Base-by-base conservation (phyloP, 2,113 vertebrate species). In the Dendropsophus ebraccatus region DNA sequence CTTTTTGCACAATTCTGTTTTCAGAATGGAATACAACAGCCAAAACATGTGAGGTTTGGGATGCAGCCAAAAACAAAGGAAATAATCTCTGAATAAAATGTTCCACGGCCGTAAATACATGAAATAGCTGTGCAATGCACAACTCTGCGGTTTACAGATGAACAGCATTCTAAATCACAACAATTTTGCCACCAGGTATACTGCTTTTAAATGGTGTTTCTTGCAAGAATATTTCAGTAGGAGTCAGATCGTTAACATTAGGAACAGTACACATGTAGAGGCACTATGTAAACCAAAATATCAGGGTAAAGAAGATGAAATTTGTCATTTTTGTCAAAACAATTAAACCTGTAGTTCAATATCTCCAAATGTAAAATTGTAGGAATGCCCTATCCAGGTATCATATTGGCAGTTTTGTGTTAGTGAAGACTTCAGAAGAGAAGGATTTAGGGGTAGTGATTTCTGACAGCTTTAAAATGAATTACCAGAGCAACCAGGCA, bases 11-110 rank as follows among this genome's bases (percentile, higher is more conserved):
- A 70, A 88, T 84, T 90, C 89, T 90, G 90, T 91, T 91, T 89
- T 87, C 87, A 92, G 92, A 93, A 94, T 92, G 90, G 92, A 94
- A 93, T 95, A 91, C 93, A 91, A 54, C 75, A 90, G 89, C 87
- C 74, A 88, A 86, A 91, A 95, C 92, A 95, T 94, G 93, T 93
- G 89, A 94, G 91, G 90, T 90, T 94, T 95, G 93, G 91, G 87
- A 79, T 88, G 81, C 25, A 83, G 93, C 94, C 94, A 95, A 94
- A 90, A 93, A 87, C 90, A 93, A 92, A 91, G 91, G 87, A 90
- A 87, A 92, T 88, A 79, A 84, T 87, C 89, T 92, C 89, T 91
- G 90, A 91, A 93, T 88, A 87, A 92, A 90, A 94, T 92, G 90
- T 89, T 89, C 88, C 90, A 65, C 90, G 87, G 88, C 88, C 92